Conservation (phyloP, 2,888 invertebrate genomes). For the Patella depressa region DNA sequence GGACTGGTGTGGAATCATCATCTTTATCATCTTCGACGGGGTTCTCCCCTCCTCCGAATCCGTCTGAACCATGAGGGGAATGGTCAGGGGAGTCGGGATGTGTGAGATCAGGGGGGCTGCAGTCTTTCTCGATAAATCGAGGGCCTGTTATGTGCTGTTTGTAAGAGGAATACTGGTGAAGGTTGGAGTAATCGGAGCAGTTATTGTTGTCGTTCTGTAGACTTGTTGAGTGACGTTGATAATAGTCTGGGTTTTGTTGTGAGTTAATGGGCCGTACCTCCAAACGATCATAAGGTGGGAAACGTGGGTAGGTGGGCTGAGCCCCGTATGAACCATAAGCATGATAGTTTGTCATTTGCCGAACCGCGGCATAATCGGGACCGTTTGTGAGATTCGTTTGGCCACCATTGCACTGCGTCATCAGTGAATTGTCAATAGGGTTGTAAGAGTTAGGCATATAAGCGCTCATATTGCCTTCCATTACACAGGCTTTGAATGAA, state of each 20-base stretch:
- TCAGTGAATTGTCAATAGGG: slow-evolving; percentile 12
- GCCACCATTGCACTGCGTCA: slow-evolving; percentile 21
- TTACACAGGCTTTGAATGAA: neutral
- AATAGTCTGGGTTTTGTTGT: slow-evolving; percentile 10
- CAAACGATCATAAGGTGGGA: slow-evolving; percentile 32
- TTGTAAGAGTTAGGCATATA: slow-evolving; percentile 25
- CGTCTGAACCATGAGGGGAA: slow-evolving; percentile 15
- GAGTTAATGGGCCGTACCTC: slow-evolving; percentile 22
- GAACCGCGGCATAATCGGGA: slow-evolving; percentile 24
- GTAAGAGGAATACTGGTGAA: slow-evolving; percentile 15
- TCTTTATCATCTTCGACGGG: slow-evolving; percentile 11
- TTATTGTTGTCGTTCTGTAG: slow-evolving; percentile 13
- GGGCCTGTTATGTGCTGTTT: slow-evolving; percentile 6
- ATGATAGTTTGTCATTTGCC: slow-evolving; percentile 21
- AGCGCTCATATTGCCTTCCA: slow-evolving; percentile 24
- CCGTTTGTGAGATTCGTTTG: neutral
- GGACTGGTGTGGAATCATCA: slow-evolving; percentile 26
- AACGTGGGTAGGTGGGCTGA: slow-evolving; percentile 29
- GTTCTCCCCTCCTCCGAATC: slow-evolving; percentile 20
- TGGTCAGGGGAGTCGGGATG: slow-evolving; percentile 21
- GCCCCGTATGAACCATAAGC: slow-evolving; percentile 20
- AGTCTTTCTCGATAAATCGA: slow-evolving; percentile 18
- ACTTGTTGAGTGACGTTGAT: slow-evolving; percentile 6
- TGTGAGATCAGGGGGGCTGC: slow-evolving; percentile 14
- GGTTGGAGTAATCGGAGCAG: slow-evolving; percentile 12